Conservation (phyloP, 23 tunicate species). For the Oikopleura dioica region DNA sequence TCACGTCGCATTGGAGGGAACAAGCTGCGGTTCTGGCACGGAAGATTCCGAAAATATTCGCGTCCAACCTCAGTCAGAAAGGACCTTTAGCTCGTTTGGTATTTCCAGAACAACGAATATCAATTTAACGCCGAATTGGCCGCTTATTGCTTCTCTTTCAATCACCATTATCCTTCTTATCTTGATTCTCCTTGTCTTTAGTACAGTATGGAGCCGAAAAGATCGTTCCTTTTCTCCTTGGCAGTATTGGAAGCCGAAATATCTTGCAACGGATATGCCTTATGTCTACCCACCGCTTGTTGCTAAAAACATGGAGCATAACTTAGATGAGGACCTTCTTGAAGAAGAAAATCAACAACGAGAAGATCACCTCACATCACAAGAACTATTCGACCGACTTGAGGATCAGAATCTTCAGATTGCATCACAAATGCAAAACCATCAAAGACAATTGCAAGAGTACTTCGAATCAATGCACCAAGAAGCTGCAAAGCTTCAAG, state of each 20-base stretch:
- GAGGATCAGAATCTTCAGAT: slow-evolving; percentile 94
- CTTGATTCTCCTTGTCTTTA: slow-evolving; percentile 36
- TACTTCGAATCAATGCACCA: slow-evolving; percentile 68
- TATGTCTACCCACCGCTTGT: background rate
- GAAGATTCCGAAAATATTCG: background rate
- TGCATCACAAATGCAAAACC: slow-evolving; percentile 44
- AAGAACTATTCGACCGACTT: slow-evolving; percentile 66
- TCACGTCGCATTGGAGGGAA: slow-evolving; percentile 19
- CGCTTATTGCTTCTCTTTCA: background rate
- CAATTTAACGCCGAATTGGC: slow-evolving; percentile 4
- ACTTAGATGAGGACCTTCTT: slow-evolving; percentile 30
- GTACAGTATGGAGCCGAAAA: slow-evolving; percentile 61
- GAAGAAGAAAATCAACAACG: slow-evolving; percentile 15
- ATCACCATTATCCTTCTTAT: background rate
- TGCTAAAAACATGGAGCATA: background rate
- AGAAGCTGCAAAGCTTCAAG: slow-evolving; percentile 71
- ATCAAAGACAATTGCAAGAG: slow-evolving; percentile 43
- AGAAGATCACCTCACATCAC: slow-evolving; percentile 46
- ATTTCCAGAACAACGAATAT: background rate
- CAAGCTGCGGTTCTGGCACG: slow-evolving; percentile 7
- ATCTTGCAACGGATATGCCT: slow-evolving; percentile 35
- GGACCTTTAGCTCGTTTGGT: background rate
- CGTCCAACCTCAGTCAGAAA: slow-evolving; percentile 1
- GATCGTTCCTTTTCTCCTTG: slow-evolving; percentile 87
- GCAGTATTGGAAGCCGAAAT: slow-evolving; percentile 78